phyloP scores from a whole-genome alignment of 1,140 invertebrate species.

The Pristionchus pacificus region DNA sequence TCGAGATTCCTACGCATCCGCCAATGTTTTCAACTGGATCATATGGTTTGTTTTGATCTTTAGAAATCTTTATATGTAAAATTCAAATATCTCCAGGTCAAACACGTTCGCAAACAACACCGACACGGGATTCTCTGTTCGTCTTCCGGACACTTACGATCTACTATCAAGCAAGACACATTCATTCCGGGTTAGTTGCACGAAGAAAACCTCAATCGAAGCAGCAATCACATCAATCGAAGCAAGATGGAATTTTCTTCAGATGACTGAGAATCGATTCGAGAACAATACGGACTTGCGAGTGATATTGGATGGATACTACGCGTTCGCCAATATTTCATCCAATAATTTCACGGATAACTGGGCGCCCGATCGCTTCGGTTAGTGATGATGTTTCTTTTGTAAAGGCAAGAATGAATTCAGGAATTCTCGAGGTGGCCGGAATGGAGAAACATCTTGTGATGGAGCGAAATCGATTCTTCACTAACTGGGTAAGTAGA shows the following conservation, averaged over 20 bases:
- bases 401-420: not conserved
- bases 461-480: slow-evolving; percentile 71
- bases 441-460: slow-evolving; percentile 95
- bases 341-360: slow-evolving; percentile 82
- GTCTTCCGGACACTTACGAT: slow-evolving; percentile 85
- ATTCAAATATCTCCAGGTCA: slow-evolving; percentile 59
- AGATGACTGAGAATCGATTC: slow-evolving; percentile 72
- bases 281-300: slow-evolving; percentile 78
- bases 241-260: slow-evolving; percentile 45
- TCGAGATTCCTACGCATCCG: slow-evolving; percentile 80
- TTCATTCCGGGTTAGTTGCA: slow-evolving; percentile 71
- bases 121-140: slow-evolving; percentile 76
- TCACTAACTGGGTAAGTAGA: slow-evolving; percentile 76
- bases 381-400: not conserved
- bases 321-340: slow-evolving; percentile 72
- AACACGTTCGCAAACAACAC: slow-evolving; percentile 79
- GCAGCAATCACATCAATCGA: not conserved
- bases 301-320: slow-evolving; percentile 83
- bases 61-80: too few species aligned
- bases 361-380: slow-evolving; percentile 44
- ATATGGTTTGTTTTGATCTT: slow-evolving; percentile 64
- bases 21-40: slow-evolving; percentile 89
- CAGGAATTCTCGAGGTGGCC: slow-evolving; percentile 76
- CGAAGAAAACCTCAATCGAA: slow-evolving; percentile 5
- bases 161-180: slow-evolving; percentile 91